Evolutionary conservation across 2,113 vertebrate species (phyloP).

Genomic region (Rhipidura dahli): DNA sequence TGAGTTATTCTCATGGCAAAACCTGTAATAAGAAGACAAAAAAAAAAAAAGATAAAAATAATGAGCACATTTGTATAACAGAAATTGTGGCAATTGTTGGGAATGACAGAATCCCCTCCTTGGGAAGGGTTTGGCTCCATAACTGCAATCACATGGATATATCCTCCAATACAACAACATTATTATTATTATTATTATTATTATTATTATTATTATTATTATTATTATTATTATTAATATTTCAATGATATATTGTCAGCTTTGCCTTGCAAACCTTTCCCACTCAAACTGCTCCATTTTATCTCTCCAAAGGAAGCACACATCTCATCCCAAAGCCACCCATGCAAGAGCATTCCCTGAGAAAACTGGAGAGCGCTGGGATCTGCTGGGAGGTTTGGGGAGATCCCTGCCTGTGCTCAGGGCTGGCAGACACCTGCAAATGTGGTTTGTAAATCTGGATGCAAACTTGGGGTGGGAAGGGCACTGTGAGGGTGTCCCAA

Average conservation of each 20-base stretch:
- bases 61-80: slow-evolving; percentile 9
- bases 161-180: background rate
- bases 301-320: background rate
- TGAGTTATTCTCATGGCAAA: slow-evolving; percentile 67
- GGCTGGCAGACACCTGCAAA: background rate
- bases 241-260: background rate
- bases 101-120: slow-evolving; percentile 23
- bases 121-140: background rate
- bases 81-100: background rate
- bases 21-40: slow-evolving; percentile 2
- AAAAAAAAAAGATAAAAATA: slow-evolving; percentile 34
- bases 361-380: background rate
- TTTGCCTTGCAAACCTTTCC: slow-evolving; percentile 18
- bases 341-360: background rate
- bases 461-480: background rate
- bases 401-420: background rate
- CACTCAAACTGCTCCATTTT: background rate
- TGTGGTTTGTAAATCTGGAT: background rate
- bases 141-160: slow-evolving; percentile 4
- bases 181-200: too few relatives aligned
- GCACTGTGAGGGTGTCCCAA: background rate
- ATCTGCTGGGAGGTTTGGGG: background rate
- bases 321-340: background rate
- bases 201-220: too few relatives aligned
- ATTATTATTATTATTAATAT: too few relatives aligned